Base-by-base conservation (phyloP, 1,140 invertebrate species). In the Neocloeon triangulifer region DNA sequence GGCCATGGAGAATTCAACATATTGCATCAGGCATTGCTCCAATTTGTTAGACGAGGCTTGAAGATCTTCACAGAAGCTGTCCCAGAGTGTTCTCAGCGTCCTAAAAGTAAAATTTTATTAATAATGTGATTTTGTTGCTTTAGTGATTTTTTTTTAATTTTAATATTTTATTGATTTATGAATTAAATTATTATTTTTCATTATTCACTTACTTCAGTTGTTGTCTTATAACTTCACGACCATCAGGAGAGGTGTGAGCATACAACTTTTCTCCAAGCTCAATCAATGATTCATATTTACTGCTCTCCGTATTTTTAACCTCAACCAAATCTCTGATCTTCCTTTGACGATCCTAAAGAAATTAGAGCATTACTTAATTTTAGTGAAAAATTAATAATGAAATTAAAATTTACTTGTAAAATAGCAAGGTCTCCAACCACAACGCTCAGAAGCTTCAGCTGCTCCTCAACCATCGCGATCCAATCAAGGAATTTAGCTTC, bases 251-350 rank as follows among this genome's bases (percentile, higher is more conserved):
- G 5, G 88, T 95, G 41, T 86, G 84, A 1, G 73, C 63, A 44
- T 94, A 95, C 1, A 96, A 51, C 50, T 80, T 82, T 55, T 96
- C 88, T 7, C 86, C 88, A 32, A 73, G 63, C 44, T 89, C 84
- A 15, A 88, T 62, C 1, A 92, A 61, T 34, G 71, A 66, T 46
- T 92, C 86, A 48, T 92, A 82, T 25, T 66, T 62, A n/a, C 68
- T 63, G 30, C 70, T 73, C 45, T 84, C 78, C 41, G 74, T 73
- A 12, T 77, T 78, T 38, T 74, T 67, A 1, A 70, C 65, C 42
- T 89, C 81, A 6, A 69, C 66, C 19, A 94, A 56, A 40, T 81
- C 70, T 41, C 78, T 69, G 28, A 92, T 64, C 43, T 76, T 75
- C 29, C 74, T 73, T 44, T 88, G 77, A 41, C 79, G 66, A 37